Evolutionary conservation across 2,797 vertebrate genomes (phyloP).

Genomic region (Ctenopoma multispine): DNA sequence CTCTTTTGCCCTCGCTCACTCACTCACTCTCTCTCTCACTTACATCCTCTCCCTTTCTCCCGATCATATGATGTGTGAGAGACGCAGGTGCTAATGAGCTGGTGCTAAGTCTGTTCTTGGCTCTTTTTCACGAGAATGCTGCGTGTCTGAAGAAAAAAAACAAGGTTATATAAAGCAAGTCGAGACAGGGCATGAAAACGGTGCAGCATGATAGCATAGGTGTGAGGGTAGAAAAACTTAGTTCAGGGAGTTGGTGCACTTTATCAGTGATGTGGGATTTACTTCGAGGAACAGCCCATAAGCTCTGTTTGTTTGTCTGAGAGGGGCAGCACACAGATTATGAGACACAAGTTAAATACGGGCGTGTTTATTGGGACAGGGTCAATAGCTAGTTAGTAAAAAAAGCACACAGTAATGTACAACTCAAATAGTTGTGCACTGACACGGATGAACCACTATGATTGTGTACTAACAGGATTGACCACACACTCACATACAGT

Average conservation of each 20-base stretch:
- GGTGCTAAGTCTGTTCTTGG: slow-evolving; percentile 35
- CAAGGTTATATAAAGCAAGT: slow-evolving; percentile 57
- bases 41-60: slow-evolving; percentile 19
- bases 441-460: slow-evolving; percentile 9
- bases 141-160: slow-evolving; percentile 42
- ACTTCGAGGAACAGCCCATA: slow-evolving; percentile 11
- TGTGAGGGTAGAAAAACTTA: slow-evolving; percentile 38
- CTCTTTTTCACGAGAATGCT: slow-evolving; percentile 47
- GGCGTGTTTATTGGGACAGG: slow-evolving; percentile 48
- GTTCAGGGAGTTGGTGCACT: slow-evolving; percentile 21
- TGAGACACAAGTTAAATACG: slow-evolving; percentile 52
- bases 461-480: neutral
- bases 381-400: slow-evolving; percentile 59
- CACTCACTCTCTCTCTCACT: slow-evolving; percentile 5
- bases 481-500: neutral
- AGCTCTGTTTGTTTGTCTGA: slow-evolving; percentile 36
- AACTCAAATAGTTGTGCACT: slow-evolving; percentile 23
- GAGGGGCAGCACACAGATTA: slow-evolving; percentile 6
- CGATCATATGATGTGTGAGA: slow-evolving; percentile 49
- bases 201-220: slow-evolving; percentile 6
- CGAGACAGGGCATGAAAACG: slow-evolving; percentile 11
- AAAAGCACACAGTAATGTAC: slow-evolving; percentile 29
- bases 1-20: slow-evolving; percentile 37
- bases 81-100: slow-evolving; percentile 76
- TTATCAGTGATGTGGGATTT: slow-evolving; percentile 18